A percentile compares a stretch with the other conserved stretches of the same genome.
These are phyloP conservation scores for Danio kyathit DNA, from an alignment of 2,797 vertebrate species.

Conservation along the genomic window DNA sequence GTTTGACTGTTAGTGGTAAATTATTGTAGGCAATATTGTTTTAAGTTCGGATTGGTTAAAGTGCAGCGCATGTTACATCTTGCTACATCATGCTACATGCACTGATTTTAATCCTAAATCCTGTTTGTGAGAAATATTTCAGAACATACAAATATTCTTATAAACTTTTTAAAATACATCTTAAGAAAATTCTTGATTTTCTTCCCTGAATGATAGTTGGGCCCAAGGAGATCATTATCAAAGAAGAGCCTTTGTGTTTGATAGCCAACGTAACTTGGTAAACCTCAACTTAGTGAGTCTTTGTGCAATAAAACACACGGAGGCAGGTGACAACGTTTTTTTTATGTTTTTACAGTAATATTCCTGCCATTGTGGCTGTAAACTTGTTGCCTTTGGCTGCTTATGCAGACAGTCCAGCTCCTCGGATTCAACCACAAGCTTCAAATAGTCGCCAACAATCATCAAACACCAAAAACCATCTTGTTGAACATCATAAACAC, in stretches of 20 bases:
- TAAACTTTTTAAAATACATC: neutral
- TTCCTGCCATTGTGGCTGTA: slow-evolving; percentile 40
- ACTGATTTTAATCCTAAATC: too few relatives aligned
- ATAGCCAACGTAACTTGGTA: neutral
- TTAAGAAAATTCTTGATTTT: neutral
- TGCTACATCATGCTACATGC: too few relatives aligned
- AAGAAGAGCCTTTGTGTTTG: neutral
- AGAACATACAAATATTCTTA: neutral
- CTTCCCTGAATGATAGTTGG: too few relatives aligned
- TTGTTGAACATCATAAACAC: slow-evolving; percentile 41
- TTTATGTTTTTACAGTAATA: slow-evolving; percentile 33
- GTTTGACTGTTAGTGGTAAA: too few relatives aligned
- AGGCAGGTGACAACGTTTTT: slow-evolving; percentile 50
- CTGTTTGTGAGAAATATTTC: too few relatives aligned
- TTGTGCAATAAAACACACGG: slow-evolving; percentile 15
- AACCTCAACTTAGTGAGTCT: slow-evolving; percentile 36
- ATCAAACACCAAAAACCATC: slow-evolving; percentile 26
- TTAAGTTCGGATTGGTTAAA: too few relatives aligned
- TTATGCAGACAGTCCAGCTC: slow-evolving; percentile 32
- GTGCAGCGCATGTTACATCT: too few relatives aligned
- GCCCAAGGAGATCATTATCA: neutral
- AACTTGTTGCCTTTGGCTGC: slow-evolving; percentile 46
- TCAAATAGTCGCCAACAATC: slow-evolving; percentile 40
- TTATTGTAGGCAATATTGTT: too few relatives aligned
- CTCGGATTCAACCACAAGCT: slow-evolving; percentile 32